Evolutionary conservation across 2,113 vertebrate species (phyloP).

Genomic region (Saccopteryx bilineata): DNA sequence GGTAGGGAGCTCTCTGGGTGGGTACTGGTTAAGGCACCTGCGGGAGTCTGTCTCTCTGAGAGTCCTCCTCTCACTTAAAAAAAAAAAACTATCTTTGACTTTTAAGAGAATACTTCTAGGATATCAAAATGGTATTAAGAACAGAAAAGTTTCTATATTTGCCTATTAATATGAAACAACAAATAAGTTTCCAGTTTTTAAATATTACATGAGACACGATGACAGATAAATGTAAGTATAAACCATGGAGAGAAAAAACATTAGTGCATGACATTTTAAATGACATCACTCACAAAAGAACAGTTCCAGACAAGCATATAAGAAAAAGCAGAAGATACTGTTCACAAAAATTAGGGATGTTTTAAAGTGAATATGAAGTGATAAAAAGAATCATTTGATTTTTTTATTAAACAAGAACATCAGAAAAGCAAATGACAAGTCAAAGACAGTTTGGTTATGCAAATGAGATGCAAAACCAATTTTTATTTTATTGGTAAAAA

Average conservation of each 20-base stretch:
- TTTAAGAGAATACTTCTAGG: neutral
- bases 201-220: neutral
- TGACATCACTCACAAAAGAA: neutral
- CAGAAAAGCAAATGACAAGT: no score
- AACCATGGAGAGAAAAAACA: neutral
- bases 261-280: conserved; percentile 58
- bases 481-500: no score
- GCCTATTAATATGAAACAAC: neutral
- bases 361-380: no score
- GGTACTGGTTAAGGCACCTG: no score
- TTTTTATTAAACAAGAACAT: no score
- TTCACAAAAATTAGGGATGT: no score
- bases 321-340: neutral
- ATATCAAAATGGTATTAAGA: conserved; percentile 21
- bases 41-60: no score
- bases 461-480: no score
- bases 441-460: no score
- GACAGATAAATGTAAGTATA: conserved; percentile 29
- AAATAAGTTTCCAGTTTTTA: conserved; percentile 39
- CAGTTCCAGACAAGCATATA: neutral
- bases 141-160: conserved; percentile 27
- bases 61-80: no score
- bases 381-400: no score
- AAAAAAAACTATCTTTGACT: neutral
- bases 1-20: no score